phyloP scores from a whole-genome alignment of 2,888 invertebrate genomes.

The Acanthopleura granulata region DNA sequence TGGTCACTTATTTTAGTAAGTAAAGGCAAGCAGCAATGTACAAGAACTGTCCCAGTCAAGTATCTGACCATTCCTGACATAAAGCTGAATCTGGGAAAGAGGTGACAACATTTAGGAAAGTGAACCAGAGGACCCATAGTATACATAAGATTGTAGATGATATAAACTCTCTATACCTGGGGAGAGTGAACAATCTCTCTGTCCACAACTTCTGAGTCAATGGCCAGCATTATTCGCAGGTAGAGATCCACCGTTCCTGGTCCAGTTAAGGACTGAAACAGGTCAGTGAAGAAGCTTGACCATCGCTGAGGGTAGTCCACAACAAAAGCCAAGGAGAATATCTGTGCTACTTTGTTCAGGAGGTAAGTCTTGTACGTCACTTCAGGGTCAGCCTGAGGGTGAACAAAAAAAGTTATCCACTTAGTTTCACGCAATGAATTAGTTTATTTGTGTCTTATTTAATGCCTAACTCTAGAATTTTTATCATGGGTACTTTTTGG shows the following conservation, averaged over 20 bases:
- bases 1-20: too few relatives aligned
- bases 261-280: slow-evolving; percentile 68
- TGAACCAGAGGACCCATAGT: too few relatives aligned
- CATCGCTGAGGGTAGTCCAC: slow-evolving; percentile 72
- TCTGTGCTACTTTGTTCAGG: slow-evolving; percentile 74
- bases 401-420: not conserved
- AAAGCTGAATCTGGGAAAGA: too few relatives aligned
- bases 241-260: slow-evolving; percentile 71
- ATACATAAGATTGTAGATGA: too few relatives aligned
- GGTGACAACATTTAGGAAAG: too few relatives aligned
- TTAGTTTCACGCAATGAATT: not conserved
- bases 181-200: slow-evolving; percentile 69
- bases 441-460: not conserved
- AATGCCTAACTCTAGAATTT: not conserved
- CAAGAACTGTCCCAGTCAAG: too few relatives aligned
- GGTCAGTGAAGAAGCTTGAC: slow-evolving; percentile 73
- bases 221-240: slow-evolving; percentile 72
- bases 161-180: slow-evolving; percentile 47
- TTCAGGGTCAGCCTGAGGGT: slow-evolving; percentile 40
- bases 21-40: too few relatives aligned
- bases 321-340: slow-evolving; percentile 73
- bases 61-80: too few relatives aligned
- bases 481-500: too few relatives aligned
- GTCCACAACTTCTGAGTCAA: slow-evolving; percentile 74
- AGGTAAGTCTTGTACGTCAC: slow-evolving; percentile 69